Conservation (phyloP, 2,113 vertebrate genomes). For the Platysternon megacephalum region DNA sequence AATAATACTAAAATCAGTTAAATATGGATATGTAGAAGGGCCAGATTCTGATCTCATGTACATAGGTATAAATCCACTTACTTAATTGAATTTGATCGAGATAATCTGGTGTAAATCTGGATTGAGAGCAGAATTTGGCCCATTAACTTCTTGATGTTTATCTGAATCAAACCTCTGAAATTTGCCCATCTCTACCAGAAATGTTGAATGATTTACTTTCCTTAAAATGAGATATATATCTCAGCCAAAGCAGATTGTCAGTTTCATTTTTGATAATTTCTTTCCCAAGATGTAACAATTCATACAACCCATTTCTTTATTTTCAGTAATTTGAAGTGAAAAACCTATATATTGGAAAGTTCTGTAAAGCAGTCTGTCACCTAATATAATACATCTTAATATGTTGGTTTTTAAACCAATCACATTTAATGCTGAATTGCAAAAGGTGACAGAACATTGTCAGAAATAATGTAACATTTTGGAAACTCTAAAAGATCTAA, state of each 20-base stretch:
- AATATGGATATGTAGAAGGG: not conserved
- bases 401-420: not conserved
- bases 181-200: not conserved
- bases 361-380: conserved; percentile 1
- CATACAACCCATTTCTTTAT: not conserved
- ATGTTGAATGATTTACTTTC: not conserved
- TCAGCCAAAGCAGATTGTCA: not conserved
- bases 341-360: not conserved
- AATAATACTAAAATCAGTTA: not conserved
- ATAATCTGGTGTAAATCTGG: not conserved
- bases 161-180: not conserved
- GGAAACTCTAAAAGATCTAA: conserved; percentile 40
- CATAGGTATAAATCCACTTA: not conserved
- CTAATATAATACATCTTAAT: not conserved
- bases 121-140: not conserved
- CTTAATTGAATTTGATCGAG: not conserved
- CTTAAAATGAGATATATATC: not conserved
- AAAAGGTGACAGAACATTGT: conserved; percentile 37
- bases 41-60: not conserved
- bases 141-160: not conserved
- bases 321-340: not conserved
- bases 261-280: not conserved
- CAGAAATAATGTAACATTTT: conserved; percentile 39
- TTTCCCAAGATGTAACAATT: not conserved
- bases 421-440: conserved; percentile 31